Percentiles rank a stretch among this genome's conserved stretches.
Evolutionary conservation across 30 jellyfish, hydroid and myxozoan genomes (phyloP).

Genomic region (Hydractinia echinata): DNA sequence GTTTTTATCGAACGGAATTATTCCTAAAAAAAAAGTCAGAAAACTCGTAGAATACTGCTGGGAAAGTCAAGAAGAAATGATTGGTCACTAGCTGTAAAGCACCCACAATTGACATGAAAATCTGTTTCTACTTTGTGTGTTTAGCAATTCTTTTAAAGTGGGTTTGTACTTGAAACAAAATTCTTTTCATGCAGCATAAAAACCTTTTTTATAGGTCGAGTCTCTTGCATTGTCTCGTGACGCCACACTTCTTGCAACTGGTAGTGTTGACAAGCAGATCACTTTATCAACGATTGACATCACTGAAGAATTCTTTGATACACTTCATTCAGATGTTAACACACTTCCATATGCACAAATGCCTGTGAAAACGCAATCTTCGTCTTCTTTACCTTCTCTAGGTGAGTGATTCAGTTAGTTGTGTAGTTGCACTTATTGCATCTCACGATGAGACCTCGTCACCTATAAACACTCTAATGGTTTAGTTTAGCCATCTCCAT

Average conservation of each 20-base stretch:
- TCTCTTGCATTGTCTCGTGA: conserved; percentile 69
- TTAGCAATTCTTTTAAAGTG: too few species aligned
- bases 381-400: neutral
- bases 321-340: neutral
- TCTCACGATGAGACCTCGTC: too few species aligned
- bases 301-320: conserved; percentile 22
- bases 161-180: too few species aligned
- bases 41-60: too few species aligned
- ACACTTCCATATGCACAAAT: neutral
- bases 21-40: too few species aligned
- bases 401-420: neutral
- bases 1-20: too few species aligned
- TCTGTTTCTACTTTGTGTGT: too few species aligned
- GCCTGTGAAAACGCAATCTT: conserved; percentile 16
- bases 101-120: neutral
- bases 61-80: too few species aligned
- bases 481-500: too few species aligned
- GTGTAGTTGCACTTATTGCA: too few species aligned
- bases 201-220: conserved; percentile 49
- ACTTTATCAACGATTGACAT: conserved; percentile 60
- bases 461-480: too few species aligned
- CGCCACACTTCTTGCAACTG: conserved; percentile 69
- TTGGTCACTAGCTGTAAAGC: neutral
- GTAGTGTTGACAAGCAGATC: conserved; percentile 72
- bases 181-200: neutral